phyloP scores from a whole-genome alignment of 1,140 invertebrate species.

The Andrena cerasifolii region DNA sequence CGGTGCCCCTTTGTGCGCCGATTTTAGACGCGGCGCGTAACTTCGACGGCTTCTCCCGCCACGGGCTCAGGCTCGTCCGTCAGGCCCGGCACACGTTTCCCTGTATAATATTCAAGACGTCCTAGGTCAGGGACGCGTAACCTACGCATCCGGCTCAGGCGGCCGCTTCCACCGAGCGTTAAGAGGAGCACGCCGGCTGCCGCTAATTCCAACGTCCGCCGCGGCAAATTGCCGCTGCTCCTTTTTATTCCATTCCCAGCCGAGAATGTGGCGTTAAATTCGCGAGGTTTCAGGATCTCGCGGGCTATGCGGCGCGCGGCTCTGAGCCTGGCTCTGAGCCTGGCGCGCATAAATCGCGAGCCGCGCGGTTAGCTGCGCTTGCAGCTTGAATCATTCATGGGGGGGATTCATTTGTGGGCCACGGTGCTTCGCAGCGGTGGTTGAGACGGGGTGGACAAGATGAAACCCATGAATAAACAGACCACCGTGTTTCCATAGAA shows the following conservation, averaged over 20 bases:
- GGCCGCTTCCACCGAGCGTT: constrained; percentile 24
- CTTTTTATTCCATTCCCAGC: constrained; percentile 9
- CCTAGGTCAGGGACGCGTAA: constrained; percentile 69
- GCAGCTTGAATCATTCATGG: no score
- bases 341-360: no score
- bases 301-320: constrained; percentile 8
- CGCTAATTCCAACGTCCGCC: constrained; percentile 38
- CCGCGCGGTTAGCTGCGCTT: no score
- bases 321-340: no score
- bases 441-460: no score
- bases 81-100: not conserved
- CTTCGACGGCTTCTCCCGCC: constrained; percentile 1
- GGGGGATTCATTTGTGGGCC: no score
- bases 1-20: not conserved
- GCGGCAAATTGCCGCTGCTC: constrained; percentile 49
- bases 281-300: constrained; percentile 32
- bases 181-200: constrained; percentile 39
- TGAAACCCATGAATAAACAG: no score
- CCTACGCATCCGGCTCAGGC: constrained; percentile 57
- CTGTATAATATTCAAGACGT: constrained; percentile 44
- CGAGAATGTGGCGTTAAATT: constrained; percentile 57
- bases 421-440: no score
- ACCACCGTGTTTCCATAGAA: no score
- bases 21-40: constrained; percentile 36
- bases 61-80: not conserved